These are phyloP conservation scores for Pygoscelis antarcticus DNA, from an alignment of 2,113 vertebrate species.

Conservation along the genomic window DNA sequence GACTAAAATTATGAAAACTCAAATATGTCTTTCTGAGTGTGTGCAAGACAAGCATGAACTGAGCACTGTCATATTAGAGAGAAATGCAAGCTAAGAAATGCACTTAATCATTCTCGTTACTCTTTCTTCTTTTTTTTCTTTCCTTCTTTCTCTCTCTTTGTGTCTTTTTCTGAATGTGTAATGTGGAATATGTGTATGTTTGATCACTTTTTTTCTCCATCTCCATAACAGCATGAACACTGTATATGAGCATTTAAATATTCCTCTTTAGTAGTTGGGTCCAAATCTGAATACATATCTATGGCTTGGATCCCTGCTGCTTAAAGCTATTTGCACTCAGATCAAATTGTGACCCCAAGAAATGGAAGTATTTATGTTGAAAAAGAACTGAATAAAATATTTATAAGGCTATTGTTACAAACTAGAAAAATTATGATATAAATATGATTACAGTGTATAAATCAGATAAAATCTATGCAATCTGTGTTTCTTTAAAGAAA, in stretches of 20 bases:
- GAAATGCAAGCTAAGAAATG: neutral
- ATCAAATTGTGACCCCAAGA: conserved; percentile 32
- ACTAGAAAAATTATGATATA: conserved; percentile 22
- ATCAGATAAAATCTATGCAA: conserved; percentile 50
- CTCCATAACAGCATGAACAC: neutral
- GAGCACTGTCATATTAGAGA: neutral
- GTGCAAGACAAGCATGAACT: neutral
- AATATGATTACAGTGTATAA: conserved; percentile 29
- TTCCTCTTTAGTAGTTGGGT: neutral
- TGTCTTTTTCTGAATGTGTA: neutral
- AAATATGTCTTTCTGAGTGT: neutral
- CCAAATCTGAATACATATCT: neutral
- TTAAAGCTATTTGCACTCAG: conserved; percentile 29
- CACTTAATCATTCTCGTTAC: neutral
- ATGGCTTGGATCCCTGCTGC: neutral
- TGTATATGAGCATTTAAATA: neutral
- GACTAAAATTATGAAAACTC: neutral
- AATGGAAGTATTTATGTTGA: conserved; percentile 14
- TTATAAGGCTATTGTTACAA: conserved; percentile 26
- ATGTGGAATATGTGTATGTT: neutral
- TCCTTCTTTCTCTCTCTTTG: neutral
- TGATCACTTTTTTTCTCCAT: neutral
- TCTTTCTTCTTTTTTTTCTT: neutral
- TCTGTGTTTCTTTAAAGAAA: conserved; percentile 9
- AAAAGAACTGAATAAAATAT: conserved; percentile 31